These are phyloP conservation scores for Thaumetopoea pityocampa DNA, from an alignment of 1,140 invertebrate genomes.

Conservation along the genomic window DNA sequence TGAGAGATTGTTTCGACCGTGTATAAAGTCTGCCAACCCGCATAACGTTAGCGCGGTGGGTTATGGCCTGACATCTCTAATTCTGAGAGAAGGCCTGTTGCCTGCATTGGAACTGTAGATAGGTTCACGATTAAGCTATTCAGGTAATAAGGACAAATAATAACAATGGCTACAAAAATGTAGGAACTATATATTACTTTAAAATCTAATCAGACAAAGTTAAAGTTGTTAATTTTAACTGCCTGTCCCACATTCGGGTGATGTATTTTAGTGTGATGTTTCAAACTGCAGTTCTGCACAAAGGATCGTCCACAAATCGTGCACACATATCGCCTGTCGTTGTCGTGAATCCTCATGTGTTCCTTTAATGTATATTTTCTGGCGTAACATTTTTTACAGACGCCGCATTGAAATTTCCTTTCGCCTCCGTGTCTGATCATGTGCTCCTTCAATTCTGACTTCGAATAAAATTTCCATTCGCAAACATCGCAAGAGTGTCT, in stretches of 20 bases:
- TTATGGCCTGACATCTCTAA: no score
- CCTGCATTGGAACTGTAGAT: no score
- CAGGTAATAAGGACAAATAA: no score
- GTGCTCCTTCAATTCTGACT: constrained; percentile 77
- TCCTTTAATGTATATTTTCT: constrained; percentile 83
- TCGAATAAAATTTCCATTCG: constrained; percentile 78
- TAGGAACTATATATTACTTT: no score
- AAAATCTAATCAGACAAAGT: background rate
- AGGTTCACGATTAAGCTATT: no score
- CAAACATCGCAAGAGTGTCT: constrained; percentile 78
- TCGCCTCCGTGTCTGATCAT: constrained; percentile 83
- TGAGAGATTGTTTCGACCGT: no score
- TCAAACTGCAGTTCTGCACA: constrained; percentile 64
- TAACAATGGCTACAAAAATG: no score
- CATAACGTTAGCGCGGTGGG: no score
- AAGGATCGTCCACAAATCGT: constrained; percentile 72
- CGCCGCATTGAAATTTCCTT: constrained; percentile 76
- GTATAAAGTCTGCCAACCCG: no score
- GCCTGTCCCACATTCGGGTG: constrained; percentile 27
- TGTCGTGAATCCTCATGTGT: constrained; percentile 82
- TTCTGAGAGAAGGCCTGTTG: no score
- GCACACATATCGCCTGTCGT: constrained; percentile 74
- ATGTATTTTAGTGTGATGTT: constrained; percentile 61
- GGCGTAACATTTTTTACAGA: constrained; percentile 79
- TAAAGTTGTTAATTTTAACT: constrained; percentile 6